These are phyloP conservation scores for Plumapathes pennacea DNA, from an alignment of 92 coral and sea anemone species.

Conservation along the genomic window DNA sequence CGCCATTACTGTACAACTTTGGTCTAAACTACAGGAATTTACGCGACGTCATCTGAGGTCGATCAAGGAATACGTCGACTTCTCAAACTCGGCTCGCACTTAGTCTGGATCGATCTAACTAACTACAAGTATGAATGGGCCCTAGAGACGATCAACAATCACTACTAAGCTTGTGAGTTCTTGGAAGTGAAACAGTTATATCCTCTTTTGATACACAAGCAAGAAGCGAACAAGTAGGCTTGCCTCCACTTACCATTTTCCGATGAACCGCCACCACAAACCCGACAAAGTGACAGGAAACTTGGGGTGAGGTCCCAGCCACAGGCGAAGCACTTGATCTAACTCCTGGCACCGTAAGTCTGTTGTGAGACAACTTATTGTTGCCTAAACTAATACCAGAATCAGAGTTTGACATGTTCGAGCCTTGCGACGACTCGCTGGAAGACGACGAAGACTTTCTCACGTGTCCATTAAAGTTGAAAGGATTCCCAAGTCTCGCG, in stretches of 20 bases:
- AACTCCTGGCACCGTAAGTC: constrained; percentile 45
- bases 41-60: too few relatives aligned
- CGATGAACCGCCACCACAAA: constrained; percentile 93
- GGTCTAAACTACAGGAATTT: too few relatives aligned
- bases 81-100: too few relatives aligned
- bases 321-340: constrained; percentile 63
- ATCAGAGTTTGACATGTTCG: constrained; percentile 61
- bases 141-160: not conserved
- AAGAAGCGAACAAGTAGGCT: not conserved
- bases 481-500: constrained; percentile 58
- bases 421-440: constrained; percentile 63
- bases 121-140: too few relatives aligned
- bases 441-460: constrained; percentile 77
- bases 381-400: constrained; percentile 72
- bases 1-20: too few relatives aligned
- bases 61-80: too few relatives aligned
- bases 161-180: not conserved
- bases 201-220: not conserved
- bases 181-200: not conserved
- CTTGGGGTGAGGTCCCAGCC: constrained; percentile 58
- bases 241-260: constrained; percentile 85
- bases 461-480: constrained; percentile 33
- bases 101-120: too few relatives aligned
- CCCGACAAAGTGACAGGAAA: constrained; percentile 68
- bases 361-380: constrained; percentile 45